A percentile compares a stretch with the other conserved stretches of the same genome.
phyloP scores from a whole-genome alignment of 2,113 vertebrate genomes.

The Hippocampus mohnikei region DNA sequence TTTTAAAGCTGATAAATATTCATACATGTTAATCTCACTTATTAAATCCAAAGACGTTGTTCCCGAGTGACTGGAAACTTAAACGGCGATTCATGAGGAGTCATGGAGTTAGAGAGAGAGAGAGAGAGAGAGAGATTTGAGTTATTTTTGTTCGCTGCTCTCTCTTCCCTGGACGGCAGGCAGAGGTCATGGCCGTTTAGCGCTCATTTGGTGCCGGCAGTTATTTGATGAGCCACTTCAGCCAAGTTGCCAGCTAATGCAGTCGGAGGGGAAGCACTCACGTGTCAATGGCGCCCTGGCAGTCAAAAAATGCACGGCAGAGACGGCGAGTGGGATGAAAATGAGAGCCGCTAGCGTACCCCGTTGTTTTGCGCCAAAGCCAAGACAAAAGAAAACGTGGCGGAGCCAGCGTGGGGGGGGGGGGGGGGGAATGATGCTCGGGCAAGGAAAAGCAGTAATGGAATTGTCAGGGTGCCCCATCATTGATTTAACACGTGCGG shows the following conservation, averaged over 20 bases:
- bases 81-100: conserved; percentile 17
- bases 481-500: conserved; percentile 34
- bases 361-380: not conserved
- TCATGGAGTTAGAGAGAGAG: too few species aligned
- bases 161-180: not conserved
- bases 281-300: not conserved
- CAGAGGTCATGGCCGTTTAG: not conserved
- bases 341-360: not conserved
- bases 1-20: conserved; percentile 32
- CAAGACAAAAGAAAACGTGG: not conserved
- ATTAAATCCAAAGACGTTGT: conserved; percentile 35
- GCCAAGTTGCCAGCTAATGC: not conserved
- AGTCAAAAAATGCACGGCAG: not conserved
- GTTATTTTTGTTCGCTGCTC: not conserved
- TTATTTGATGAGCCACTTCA: conserved; percentile 3
- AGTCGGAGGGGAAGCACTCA: not conserved
- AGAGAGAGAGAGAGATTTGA: too few species aligned
- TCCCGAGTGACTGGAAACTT: conserved; percentile 2
- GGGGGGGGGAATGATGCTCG: not conserved
- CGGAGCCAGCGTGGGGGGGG: not conserved
- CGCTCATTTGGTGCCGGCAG: not conserved
- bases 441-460: conserved; percentile 35
- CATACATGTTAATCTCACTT: conserved; percentile 46
- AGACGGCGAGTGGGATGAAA: not conserved
- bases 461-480: conserved; percentile 32